phyloP scores from a whole-genome alignment of 2,113 vertebrate species.

The Taxidea taxus region DNA sequence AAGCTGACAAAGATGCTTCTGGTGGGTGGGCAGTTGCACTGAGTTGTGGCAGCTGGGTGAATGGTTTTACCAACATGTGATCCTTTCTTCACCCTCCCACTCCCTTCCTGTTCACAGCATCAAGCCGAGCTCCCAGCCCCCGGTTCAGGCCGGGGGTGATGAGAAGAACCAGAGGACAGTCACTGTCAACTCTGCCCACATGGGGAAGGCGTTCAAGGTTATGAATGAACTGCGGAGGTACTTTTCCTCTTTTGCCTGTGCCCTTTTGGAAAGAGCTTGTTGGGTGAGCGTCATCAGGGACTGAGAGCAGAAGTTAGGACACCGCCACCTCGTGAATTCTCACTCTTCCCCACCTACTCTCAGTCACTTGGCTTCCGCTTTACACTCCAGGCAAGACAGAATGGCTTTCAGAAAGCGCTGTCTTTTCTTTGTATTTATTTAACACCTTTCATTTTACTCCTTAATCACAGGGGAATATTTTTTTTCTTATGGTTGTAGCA shows the following conservation, averaged over 20 bases:
- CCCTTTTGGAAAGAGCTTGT: conserved; percentile 29
- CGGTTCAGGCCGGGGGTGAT: conserved; percentile 87
- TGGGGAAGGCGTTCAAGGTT: conserved; percentile 95
- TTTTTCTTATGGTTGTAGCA: conserved; percentile 62
- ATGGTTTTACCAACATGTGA: conserved; percentile 13
- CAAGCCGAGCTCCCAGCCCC: conserved; percentile 80
- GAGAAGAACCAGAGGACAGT: conserved; percentile 86
- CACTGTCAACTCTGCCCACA: conserved; percentile 92
- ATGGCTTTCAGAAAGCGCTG: background rate
- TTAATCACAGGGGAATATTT: conserved; percentile 52
- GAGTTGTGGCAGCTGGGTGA: background rate
- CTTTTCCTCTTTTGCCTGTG: conserved; percentile 51
- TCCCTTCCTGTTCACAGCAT: conserved; percentile 73
- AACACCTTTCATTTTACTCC: conserved; percentile 47
- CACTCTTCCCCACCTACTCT: conserved; percentile 2
- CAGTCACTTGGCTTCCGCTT: background rate
- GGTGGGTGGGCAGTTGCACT: background rate
- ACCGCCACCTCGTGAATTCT: background rate
- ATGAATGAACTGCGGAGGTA: conserved; percentile 97
- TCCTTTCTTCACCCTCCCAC: background rate
- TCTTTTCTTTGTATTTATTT: conserved; percentile 37
- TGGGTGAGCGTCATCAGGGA: background rate
- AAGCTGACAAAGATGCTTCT: background rate
- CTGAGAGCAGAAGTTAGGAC: background rate
- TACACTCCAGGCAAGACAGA: background rate